A percentile compares a stretch with the other conserved stretches of the same genome.
phyloP scores from a whole-genome alignment of 30 jellyfish, hydroid and myxozoan genomes.

The Nemopilema nomurai region DNA sequence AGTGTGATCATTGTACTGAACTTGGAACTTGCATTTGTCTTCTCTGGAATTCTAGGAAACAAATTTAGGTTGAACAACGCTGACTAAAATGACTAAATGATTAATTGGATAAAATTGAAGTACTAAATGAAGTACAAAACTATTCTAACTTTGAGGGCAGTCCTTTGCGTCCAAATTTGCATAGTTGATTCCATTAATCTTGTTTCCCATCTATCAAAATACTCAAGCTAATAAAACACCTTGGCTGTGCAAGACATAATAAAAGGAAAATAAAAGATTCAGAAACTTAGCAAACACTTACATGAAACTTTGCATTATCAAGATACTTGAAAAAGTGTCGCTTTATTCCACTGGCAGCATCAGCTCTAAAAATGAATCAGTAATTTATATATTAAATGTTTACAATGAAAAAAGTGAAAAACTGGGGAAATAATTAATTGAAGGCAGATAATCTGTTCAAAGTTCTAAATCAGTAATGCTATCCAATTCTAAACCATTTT shows the following conservation, averaged over 20 bases:
- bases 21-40: conserved; percentile 79
- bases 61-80: background rate
- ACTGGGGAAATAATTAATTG: background rate
- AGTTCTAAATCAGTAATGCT: no score
- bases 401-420: background rate
- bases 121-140: no score
- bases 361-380: conserved; percentile 76
- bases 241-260: background rate
- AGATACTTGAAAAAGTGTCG: conserved; percentile 90
- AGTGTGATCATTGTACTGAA: conserved; percentile 93
- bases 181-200: no score
- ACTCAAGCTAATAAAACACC: background rate
- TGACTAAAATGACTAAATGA: background rate
- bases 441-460: background rate
- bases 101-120: no score
- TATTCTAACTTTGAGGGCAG: no score
- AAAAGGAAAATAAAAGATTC: background rate
- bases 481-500: no score
- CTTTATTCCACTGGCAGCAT: conserved; percentile 93
- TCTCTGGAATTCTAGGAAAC: conserved; percentile 53
- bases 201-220: background rate
- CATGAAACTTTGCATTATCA: conserved; percentile 86
- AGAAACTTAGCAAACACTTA: conserved; percentile 29
- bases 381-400: no score
- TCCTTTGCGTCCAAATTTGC: no score